A percentile compares a stretch with the other conserved stretches of the same genome.
Conservation (phyloP, 2,888 invertebrate species). For the Macrosoma leucophasiata region DNA sequence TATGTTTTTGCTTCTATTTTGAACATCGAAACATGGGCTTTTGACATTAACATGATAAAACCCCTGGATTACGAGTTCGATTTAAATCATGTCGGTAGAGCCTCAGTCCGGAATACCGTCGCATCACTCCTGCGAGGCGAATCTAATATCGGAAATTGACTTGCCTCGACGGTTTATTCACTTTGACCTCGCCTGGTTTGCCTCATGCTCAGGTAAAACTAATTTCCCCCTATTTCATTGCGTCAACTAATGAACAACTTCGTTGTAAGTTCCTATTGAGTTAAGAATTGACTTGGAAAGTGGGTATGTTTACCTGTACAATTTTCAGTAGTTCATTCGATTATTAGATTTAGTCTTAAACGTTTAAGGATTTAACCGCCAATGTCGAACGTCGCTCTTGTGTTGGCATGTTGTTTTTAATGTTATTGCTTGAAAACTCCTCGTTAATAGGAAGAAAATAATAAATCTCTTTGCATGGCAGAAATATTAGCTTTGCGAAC, state of each 20-base stretch:
- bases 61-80: too few species aligned
- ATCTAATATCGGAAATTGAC: slow-evolving; percentile 68
- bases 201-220: slow-evolving; percentile 50
- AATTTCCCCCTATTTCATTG: slow-evolving; percentile 45
- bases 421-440: too few species aligned
- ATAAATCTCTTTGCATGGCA: too few species aligned
- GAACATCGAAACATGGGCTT: too few species aligned
- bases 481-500: too few species aligned
- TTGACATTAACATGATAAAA: too few species aligned
- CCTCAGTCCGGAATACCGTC: slow-evolving; percentile 31
- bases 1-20: too few species aligned
- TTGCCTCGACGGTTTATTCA: slow-evolving; percentile 48
- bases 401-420: too few species aligned
- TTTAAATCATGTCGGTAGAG: slow-evolving; percentile 32
- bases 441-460: too few species aligned
- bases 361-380: too few species aligned
- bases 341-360: too few species aligned
- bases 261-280: slow-evolving; percentile 15
- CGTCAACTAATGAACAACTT: slow-evolving; percentile 37
- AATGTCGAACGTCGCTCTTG: too few species aligned
- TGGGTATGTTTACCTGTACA: slow-evolving; percentile 4
- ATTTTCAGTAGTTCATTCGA: not conserved
- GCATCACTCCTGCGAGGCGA: slow-evolving; percentile 41
- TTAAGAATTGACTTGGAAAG: slow-evolving; percentile 10
- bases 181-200: slow-evolving; percentile 47